Evolutionary conservation across 2,797 vertebrate species (phyloP).

Genomic region (Trachurus trachurus): DNA sequence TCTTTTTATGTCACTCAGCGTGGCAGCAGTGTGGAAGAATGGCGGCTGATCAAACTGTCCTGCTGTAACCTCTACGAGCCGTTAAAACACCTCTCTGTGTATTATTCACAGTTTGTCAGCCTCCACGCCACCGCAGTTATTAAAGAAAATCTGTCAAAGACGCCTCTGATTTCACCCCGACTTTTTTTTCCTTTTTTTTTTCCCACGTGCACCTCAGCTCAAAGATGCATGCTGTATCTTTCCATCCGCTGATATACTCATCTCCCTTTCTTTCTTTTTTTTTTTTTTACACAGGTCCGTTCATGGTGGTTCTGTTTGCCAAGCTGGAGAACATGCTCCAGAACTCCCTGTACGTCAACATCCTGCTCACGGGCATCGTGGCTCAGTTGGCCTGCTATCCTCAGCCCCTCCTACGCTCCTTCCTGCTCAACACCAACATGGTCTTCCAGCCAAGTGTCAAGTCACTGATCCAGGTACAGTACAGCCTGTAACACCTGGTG

Average conservation of each 20-base stretch:
- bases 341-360: conserved; percentile 97
- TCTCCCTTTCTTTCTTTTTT: neutral
- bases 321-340: conserved; percentile 99
- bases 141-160: conserved; percentile 5
- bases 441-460: conserved; percentile 99
- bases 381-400: conserved; percentile 96
- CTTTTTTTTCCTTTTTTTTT: neutral
- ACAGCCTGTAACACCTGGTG: too few relatives aligned
- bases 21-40: neutral
- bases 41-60: neutral
- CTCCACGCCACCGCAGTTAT: neutral
- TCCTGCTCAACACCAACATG: conserved; percentile 99
- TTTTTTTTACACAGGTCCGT: conserved; percentile 87
- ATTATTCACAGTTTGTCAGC: neutral
- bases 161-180: neutral
- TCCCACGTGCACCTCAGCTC: neutral
- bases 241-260: neutral
- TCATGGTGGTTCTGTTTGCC: conserved; percentile 93
- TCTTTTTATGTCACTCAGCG: neutral
- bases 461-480: conserved; percentile 94
- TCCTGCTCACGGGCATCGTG: conserved; percentile 96
- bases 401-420: conserved; percentile 97
- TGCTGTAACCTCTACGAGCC: conserved; percentile 6
- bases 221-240: neutral
- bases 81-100: neutral